These are phyloP conservation scores for Micoletzkya japonica DNA, from an alignment of 2,888 invertebrate species.

Conservation along the genomic window DNA sequence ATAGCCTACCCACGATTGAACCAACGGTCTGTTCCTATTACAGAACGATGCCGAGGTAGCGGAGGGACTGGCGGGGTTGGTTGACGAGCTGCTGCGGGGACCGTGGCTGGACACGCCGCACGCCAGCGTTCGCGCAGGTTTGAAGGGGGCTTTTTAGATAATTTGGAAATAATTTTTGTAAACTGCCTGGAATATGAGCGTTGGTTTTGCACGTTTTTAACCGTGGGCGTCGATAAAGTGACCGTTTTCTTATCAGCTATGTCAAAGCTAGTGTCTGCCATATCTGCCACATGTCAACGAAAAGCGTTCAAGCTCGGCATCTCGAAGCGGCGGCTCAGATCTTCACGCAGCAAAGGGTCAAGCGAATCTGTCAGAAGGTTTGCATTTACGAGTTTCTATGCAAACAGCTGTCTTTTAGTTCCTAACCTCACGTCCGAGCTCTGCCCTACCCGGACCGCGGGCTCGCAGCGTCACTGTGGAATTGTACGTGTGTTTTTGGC, in stretches of 20 bases:
- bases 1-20: too few species aligned
- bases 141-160: not conserved
- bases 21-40: too few species aligned
- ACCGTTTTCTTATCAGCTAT: not conserved
- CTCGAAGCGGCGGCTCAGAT: slow-evolving; percentile 68
- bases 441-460: too few species aligned
- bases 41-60: not conserved
- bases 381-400: too few species aligned
- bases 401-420: too few species aligned
- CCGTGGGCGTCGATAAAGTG: not conserved
- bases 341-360: slow-evolving; percentile 26
- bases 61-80: not conserved
- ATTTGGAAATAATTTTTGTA: not conserved
- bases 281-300: not conserved
- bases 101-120: slow-evolving; percentile 66
- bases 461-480: too few species aligned
- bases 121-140: slow-evolving; percentile 66
- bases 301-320: slow-evolving; percentile 65
- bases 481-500: too few species aligned
- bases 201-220: not conserved
- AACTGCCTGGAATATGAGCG: not conserved
- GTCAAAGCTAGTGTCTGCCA: not conserved
- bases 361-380: slow-evolving; percentile 24
- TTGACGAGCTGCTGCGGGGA: slow-evolving; percentile 30
- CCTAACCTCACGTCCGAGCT: too few species aligned